Base-by-base conservation (phyloP, 2,888 invertebrate genomes). In the Dichetophora obliterata region DNA sequence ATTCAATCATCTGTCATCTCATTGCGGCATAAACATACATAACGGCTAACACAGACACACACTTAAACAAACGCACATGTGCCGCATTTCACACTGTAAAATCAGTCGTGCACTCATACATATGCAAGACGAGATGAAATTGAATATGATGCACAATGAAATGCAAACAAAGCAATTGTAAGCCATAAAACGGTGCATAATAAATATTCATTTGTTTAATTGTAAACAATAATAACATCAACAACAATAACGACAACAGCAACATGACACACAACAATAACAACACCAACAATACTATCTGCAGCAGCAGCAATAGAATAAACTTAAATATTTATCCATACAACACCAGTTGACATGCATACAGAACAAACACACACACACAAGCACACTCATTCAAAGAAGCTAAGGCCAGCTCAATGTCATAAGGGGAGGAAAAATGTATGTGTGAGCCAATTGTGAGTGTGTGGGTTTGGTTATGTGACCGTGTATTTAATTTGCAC, bases 201-300 rank as follows among this genome's bases (percentile, higher is more conserved):
- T 65, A 65, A 65, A 65, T 65, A 65, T 65, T 65, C 63, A 65
- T 65, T 65, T 65, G 63, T 65, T 65, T 19, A 65, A 31, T 34
- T 27, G 63, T 31, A 65, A 34, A 65, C 34, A 65, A 37, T 37
- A 65, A 31, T 27, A 24, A 8, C 59, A 59, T 19, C 63, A 65
- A 37, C 63, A 65, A 37, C 63, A 61, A 61, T 11, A 61, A 37
- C 37, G 8, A 37, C 54, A 59, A 22, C 22, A 59, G 14, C 59
- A 59, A 14, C 27, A 59, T 24, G 5, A 27, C 16, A 24, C 11
- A 59, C 59, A 59, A 9, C 27, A 59, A 59, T 9, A 59, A 0
- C 57, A n/a, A n/a, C 57, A 37, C 37, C 22, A 59, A 59, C 24
- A 59, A 27, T 16, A 59, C 5, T 27, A 59, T 16, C 59, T 19